Percentiles rank a stretch among this genome's conserved stretches.
Conservation (phyloP, 2,797 vertebrate genomes). For the Hydrolagus colliei region DNA sequence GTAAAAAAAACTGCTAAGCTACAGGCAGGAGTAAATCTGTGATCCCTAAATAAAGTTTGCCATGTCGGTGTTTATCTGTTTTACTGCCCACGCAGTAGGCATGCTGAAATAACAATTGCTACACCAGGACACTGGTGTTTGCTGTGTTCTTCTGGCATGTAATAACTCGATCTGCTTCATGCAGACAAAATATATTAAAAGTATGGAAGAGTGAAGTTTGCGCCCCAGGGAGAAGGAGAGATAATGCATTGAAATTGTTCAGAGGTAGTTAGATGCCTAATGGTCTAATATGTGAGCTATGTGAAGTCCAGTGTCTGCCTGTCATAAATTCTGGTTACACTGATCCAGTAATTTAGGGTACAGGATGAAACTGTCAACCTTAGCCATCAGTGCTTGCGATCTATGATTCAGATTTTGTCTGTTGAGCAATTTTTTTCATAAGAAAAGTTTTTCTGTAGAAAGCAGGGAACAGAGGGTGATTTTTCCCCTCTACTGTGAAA, state of each 20-base stretch:
- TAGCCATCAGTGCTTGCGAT: conserved; percentile 66
- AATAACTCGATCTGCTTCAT: conserved; percentile 66
- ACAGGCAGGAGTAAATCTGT: background rate
- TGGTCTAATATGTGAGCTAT: conserved; percentile 76
- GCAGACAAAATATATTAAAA: conserved; percentile 71
- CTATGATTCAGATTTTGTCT: conserved; percentile 45
- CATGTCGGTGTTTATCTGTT: conserved; percentile 25
- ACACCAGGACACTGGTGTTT: conserved; percentile 59
- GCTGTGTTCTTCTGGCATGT: conserved; percentile 61
- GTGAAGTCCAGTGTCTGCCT: conserved; percentile 72
- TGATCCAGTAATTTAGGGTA: conserved; percentile 75
- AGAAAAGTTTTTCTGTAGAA: background rate
- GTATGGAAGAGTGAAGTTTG: conserved; percentile 67
- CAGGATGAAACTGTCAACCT: conserved; percentile 65
- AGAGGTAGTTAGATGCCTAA: conserved; percentile 81
- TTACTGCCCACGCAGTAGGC: conserved; percentile 29
- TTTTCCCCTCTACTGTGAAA: background rate
- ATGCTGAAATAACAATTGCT: conserved; percentile 49
- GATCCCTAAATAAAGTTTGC: conserved; percentile 23
- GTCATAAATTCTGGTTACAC: conserved; percentile 77
- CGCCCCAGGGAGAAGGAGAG: conserved; percentile 71
- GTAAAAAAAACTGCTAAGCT: background rate
- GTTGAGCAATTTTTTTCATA: conserved; percentile 47
- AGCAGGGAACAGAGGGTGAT: background rate
- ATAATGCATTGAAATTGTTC: conserved; percentile 79